These are phyloP conservation scores for Neoscelio sp. DNA, from an alignment of 2,888 invertebrate genomes.

Conservation along the genomic window DNA sequence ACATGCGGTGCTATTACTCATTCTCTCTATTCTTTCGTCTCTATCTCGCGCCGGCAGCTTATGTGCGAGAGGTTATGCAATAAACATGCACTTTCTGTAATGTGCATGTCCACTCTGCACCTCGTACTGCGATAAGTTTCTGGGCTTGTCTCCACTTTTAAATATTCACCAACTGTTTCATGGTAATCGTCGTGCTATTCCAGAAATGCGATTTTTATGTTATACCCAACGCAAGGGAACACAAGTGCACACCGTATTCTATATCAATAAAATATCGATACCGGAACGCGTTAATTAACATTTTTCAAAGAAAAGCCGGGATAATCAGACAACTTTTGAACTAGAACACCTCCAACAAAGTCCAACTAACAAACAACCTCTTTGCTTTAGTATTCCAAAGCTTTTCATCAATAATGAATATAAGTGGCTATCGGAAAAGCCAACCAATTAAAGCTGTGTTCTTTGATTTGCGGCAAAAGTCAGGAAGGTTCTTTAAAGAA, in stretches of 20 bases:
- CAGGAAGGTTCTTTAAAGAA: conserved; percentile 43
- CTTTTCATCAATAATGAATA: conserved; percentile 58
- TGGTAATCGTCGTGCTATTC: conserved; percentile 8
- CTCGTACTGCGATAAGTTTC: conserved; percentile 53
- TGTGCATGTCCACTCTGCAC: conserved; percentile 69
- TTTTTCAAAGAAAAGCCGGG: not conserved
- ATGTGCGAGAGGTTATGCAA: conserved; percentile 69
- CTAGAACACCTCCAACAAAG: conserved; percentile 8
- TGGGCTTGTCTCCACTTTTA: conserved; percentile 34
- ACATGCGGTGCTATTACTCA: conserved; percentile 69
- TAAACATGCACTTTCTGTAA: conserved; percentile 73
- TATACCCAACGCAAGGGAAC: not conserved
- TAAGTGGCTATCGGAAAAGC: conserved; percentile 60
- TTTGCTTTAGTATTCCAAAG: conserved; percentile 25
- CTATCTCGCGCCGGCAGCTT: conserved; percentile 66
- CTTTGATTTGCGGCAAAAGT: conserved; percentile 51
- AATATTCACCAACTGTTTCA: conserved; percentile 15
- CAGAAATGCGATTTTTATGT: conserved; percentile 11
- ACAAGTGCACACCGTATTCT: not conserved
- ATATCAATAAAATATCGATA: not conserved
- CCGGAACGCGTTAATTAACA: not conserved
- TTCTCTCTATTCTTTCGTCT: conserved; percentile 59
- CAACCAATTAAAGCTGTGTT: conserved; percentile 62
- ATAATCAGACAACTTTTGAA: conserved; percentile 13
- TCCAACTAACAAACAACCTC: conserved; percentile 28